Percentiles rank a stretch among this genome's conserved stretches.
Conservation (phyloP, 2,888 invertebrate genomes). For the Eupithecia abbreviata region DNA sequence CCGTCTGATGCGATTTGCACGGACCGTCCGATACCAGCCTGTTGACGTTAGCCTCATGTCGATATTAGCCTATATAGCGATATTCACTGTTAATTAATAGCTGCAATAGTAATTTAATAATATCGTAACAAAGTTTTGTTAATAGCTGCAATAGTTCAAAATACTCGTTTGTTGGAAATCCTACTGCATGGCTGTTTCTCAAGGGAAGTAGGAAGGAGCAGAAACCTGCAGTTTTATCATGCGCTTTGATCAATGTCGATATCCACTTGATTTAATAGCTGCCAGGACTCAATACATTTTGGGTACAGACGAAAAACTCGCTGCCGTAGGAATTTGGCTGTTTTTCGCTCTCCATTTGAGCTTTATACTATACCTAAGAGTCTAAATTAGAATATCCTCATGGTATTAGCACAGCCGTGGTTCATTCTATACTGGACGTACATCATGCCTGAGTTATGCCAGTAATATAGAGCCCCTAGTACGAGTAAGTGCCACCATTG, state of each 20-base stretch:
- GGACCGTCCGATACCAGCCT: too few relatives aligned
- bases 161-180: neutral
- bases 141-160: neutral
- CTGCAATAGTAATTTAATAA: neutral
- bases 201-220: neutral
- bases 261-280: neutral
- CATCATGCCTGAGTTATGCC: constrained; percentile 95
- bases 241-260: neutral
- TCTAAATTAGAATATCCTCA: constrained; percentile 81
- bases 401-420: constrained; percentile 88
- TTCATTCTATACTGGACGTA: constrained; percentile 91
- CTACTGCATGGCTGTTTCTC: neutral
- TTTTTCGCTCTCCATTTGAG: neutral
- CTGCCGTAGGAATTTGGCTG: neutral
- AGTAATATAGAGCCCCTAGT: constrained; percentile 94
- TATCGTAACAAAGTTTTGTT: neutral
- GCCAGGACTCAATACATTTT: neutral
- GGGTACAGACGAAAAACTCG: neutral
- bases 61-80: neutral
- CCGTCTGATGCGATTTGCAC: too few relatives aligned
- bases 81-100: neutral
- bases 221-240: neutral
- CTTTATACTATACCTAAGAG: neutral
- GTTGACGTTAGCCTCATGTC: too few relatives aligned
- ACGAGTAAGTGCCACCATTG: constrained; percentile 99